These are phyloP conservation scores for Cephalopterus ornatus DNA, from an alignment of 2,113 vertebrate genomes.

Conservation along the genomic window DNA sequence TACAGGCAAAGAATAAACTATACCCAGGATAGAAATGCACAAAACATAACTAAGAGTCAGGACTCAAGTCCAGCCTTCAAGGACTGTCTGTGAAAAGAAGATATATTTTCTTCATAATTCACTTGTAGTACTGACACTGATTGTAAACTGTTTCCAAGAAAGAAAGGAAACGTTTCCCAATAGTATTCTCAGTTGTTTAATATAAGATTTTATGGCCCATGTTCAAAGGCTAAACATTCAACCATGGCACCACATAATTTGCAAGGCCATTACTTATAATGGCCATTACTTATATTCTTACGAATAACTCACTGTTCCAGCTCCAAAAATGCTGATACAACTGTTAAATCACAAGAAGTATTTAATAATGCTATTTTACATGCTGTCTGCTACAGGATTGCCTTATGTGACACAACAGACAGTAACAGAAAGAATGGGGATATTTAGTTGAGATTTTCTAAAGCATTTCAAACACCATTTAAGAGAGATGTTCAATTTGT, in stretches of 20 bases:
- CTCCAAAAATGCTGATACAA: neutral
- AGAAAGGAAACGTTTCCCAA: neutral
- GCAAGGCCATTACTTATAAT: neutral
- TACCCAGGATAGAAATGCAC: neutral
- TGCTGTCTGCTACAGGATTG: neutral
- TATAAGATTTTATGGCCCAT: neutral
- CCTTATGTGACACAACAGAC: neutral
- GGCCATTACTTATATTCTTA: too few relatives aligned
- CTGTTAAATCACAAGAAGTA: neutral
- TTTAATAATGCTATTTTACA: neutral
- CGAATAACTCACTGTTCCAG: neutral
- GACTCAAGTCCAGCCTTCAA: neutral
- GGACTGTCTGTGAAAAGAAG: neutral
- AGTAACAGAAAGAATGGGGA: neutral
- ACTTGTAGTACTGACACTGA: neutral
- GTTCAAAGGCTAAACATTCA: neutral
- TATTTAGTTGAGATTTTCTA: neutral
- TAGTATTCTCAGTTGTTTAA: neutral
- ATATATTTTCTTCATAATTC: neutral
- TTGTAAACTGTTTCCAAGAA: neutral
- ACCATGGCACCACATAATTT: neutral
- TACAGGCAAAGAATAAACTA: neutral
- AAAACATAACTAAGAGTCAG: neutral
- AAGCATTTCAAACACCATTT: neutral
- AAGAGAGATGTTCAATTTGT: neutral